Evolutionary conservation across 2,113 vertebrate species (phyloP), one percentile per base, ranked within the genome.

Genomic region (Actenoides hombroni): DNA sequence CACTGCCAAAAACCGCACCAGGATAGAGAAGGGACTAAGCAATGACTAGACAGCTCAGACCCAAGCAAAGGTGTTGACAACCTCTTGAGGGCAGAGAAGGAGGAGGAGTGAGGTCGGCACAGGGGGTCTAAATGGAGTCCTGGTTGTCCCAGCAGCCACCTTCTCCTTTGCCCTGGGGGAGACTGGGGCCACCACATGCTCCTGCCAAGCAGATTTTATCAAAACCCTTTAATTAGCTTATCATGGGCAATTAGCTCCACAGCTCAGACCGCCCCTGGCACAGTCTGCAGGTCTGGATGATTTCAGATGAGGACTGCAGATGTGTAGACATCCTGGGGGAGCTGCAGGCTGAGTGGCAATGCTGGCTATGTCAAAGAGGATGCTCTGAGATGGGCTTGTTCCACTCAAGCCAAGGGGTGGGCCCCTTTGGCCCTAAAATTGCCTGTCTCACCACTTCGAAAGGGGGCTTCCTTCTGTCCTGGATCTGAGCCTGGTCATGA

Each of bases 171-270:
- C 35, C 31, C 46, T 20, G 1, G 4, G 37, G 46, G 64, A 42
- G n/a, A 53, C 20, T 3, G 1, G 12, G 40, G 42, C 40, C 29
- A 51, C 51, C 57, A 31, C 63, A n/a, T 4, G 6, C 33, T 84
- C 73, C 67, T 48, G 74, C 2, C 13, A 40, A 82, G 70, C 40
- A 86, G 78, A 67, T 91, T 94, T 91, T 94, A 98, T 98, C 96
- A 69, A 84, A 63, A 42, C 24, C 28, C 71, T 88, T 94, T 94
- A 96, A 97, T 95, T 90, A 95, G 86, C 83, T 93, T 92, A 94
- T 94, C 89, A 92, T 0, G 35, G 95, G 95, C 95, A 98, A 98
- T 98, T 98, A 98, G 96, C 94, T 44, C 84, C 40, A 94, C 73
- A 81, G 92, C 96, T 97, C 97, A 90, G 63, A 53, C 70, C 96